Evolutionary conservation across 92 coral and sea anemone species (phyloP), one percentile per base, ranked within the genome.

Genomic region (Zoanthus sociatus): DNA sequence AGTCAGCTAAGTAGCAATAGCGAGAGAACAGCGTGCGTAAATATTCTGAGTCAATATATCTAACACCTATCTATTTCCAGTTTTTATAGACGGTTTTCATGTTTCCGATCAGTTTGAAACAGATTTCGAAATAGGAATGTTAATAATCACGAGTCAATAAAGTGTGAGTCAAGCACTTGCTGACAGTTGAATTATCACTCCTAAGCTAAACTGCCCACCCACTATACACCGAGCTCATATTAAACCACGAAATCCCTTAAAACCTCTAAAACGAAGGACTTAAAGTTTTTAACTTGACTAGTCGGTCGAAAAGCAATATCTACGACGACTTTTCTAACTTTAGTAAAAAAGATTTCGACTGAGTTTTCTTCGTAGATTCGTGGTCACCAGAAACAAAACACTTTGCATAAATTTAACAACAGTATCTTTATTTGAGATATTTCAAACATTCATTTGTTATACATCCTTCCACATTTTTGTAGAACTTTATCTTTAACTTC

Each of bases 321-420:
- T 64, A 37, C 45, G 15, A 37, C 75, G 9, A 74, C 55, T 74
- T 64, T 68, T 45, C 75, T 81, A 50, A 81, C 73, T 67, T 61
- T 58, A 32, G 82, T 7, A 13, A 58, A 58, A 81, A 20, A 15
- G 5, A 20, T 45, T 81, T 66, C 55, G 47, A 2, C 61, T 9
- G 21, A 13, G 37, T 42, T 64, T 47, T 44, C 60, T 64, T 56
- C 55, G 74, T 51, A 64, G 60, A 12, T 17, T 47, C 75, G 45
- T 60, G 33, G 17, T 74, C 60, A 46, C 11, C 30, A 66, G 53
- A 42, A 37, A 64, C 54, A 61, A 56, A 67, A 66, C 85, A 81
- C 75, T 81, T 66, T 32, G 85, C 85, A 67, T 66, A 81, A 81
- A 81, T 81, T 81, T 66, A 58, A 66, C 85, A 81, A 66, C 85